phyloP scores from a whole-genome alignment of 2,113 vertebrate genomes.

The Syrrhaptes paradoxus region DNA sequence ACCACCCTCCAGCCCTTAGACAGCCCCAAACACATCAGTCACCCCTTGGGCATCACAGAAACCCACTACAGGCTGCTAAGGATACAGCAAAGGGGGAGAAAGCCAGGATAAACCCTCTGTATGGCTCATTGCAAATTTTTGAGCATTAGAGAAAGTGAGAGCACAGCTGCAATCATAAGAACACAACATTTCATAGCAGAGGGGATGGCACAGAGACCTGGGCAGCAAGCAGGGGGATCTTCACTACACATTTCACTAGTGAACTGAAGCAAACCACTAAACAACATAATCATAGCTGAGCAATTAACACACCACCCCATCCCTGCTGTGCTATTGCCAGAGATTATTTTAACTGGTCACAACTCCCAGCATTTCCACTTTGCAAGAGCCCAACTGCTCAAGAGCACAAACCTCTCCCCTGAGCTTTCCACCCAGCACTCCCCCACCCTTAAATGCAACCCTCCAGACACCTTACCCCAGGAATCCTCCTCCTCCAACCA shows the following conservation, averaged over 20 bases:
- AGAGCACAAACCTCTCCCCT: background rate
- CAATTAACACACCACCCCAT: background rate
- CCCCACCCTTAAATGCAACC: background rate
- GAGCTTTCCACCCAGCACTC: background rate
- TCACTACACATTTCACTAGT: accelerated
- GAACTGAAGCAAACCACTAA: background rate
- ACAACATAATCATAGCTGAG: background rate
- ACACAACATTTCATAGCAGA: accelerated
- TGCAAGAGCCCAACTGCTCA: accelerated
- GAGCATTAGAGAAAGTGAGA: background rate
- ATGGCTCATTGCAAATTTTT: background rate
- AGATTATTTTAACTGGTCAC: background rate
- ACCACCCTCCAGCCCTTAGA: background rate
- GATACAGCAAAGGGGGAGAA: background rate
- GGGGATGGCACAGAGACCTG: background rate
- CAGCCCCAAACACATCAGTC: accelerated
- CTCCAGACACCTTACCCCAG: background rate
- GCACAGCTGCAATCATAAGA: background rate
- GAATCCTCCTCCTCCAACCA: background rate
- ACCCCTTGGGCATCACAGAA: background rate
- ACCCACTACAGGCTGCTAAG: background rate
- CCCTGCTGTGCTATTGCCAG: background rate
- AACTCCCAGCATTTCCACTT: background rate
- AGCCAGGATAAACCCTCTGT: background rate
- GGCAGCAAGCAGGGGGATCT: background rate